A percentile compares a stretch with the other conserved stretches of the same genome.
These are phyloP conservation scores for Styela plicata DNA, from an alignment of 23 tunicate species.

Conservation along the genomic window DNA sequence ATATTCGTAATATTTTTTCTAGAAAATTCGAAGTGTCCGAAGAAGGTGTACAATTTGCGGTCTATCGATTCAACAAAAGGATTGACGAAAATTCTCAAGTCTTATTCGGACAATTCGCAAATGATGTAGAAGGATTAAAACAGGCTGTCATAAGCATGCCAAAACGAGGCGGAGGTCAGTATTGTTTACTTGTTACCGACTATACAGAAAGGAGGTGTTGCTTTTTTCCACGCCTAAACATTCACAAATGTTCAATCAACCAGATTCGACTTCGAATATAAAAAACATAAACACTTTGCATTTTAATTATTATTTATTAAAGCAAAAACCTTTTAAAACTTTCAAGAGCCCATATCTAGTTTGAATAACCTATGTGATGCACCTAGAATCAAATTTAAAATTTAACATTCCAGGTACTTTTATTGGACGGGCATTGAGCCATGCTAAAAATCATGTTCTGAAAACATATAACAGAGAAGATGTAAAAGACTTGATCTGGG, in stretches of 20 bases:
- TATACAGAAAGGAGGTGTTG: too few species aligned
- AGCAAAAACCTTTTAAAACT: too few species aligned
- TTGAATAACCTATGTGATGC: too few species aligned
- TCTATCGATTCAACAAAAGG: conserved; percentile 9
- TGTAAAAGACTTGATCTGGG: conserved; percentile 9
- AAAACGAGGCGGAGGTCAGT: conserved; percentile 19
- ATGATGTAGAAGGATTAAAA: not conserved
- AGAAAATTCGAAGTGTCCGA: conserved; percentile 14
- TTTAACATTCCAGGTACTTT: conserved; percentile 16
- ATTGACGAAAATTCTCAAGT: conserved; percentile 3
- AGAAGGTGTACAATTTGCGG: conserved; percentile 4
- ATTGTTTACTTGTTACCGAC: too few species aligned
- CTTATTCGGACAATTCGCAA: not conserved
- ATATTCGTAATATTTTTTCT: not conserved
- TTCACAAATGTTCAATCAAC: too few species aligned
- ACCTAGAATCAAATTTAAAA: too few species aligned
- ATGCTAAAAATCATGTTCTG: conserved; percentile 1
- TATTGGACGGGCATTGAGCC: conserved; percentile 11
- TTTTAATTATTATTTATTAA: too few species aligned
- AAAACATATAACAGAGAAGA: not conserved
- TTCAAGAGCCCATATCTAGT: too few species aligned
- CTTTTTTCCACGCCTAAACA: too few species aligned
- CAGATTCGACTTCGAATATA: too few species aligned
- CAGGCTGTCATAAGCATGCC: not conserved
- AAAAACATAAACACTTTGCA: too few species aligned